phyloP scores from a whole-genome alignment of 2,888 invertebrate genomes.

The Lottia scabra region DNA sequence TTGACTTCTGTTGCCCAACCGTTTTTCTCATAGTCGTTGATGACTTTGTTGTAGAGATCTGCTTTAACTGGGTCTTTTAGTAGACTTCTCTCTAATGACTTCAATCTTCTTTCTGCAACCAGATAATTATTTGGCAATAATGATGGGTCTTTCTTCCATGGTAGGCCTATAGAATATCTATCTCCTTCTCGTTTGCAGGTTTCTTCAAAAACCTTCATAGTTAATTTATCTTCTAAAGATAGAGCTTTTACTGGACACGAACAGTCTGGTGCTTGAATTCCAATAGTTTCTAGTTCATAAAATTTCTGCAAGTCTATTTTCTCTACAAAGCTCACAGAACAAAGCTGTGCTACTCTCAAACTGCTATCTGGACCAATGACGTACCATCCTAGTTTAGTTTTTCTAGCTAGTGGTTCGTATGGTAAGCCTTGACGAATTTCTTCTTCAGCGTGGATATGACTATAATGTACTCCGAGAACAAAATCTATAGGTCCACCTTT shows the following conservation, averaged over 20 bases:
- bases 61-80: conserved; percentile 1
- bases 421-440: conserved; percentile 14
- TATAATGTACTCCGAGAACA: conserved; percentile 20
- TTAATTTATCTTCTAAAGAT: conserved; percentile 10
- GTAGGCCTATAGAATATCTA: neutral
- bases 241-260: conserved; percentile 6
- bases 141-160: conserved; percentile 5
- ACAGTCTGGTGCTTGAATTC: conserved; percentile 18
- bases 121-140: conserved; percentile 16
- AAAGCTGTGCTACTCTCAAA: neutral
- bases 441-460: conserved; percentile 15
- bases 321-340: conserved; percentile 1
- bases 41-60: conserved; percentile 8
- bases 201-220: conserved; percentile 13
- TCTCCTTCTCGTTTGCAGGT: conserved; percentile 13
- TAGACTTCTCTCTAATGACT: conserved; percentile 14
- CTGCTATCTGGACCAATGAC: conserved; percentile 10
- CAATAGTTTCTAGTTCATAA: conserved; percentile 13
- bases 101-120: conserved; percentile 9
- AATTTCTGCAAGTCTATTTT: conserved; percentile 10
- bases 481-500: conserved; percentile 15
- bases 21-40: conserved; percentile 8
- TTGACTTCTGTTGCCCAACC: conserved; percentile 11
- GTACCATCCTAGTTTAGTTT: conserved; percentile 20
- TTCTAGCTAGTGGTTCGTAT: conserved; percentile 19